Conservation (phyloP, 2,888 invertebrate genomes). For the Standfussiana lucernea region DNA sequence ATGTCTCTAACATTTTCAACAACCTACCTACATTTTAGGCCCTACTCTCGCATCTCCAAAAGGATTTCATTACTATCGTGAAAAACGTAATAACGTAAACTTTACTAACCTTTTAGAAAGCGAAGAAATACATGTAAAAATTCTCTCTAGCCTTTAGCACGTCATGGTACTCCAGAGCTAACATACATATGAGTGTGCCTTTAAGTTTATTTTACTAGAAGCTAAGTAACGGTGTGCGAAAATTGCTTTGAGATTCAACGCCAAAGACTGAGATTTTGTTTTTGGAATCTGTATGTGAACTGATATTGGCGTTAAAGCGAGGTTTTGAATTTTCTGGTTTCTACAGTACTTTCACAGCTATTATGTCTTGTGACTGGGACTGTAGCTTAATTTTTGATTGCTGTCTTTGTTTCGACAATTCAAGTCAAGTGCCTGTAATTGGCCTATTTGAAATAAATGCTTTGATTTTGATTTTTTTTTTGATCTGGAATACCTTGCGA, state of each 20-base stretch:
- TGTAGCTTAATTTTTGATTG: no score
- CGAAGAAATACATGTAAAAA: conserved; percentile 58
- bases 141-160: conserved; percentile 45
- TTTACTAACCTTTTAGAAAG: conserved; percentile 40
- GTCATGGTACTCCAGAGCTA: conserved; percentile 22
- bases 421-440: no score
- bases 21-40: conserved; percentile 26
- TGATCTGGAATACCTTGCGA: background rate
- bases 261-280: conserved; percentile 52
- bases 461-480: no score
- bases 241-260: conserved; percentile 51
- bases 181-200: conserved; percentile 45
- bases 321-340: background rate
- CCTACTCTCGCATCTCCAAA: conserved; percentile 32
- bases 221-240: conserved; percentile 48
- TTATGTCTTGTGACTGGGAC: no score
- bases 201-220: conserved; percentile 53
- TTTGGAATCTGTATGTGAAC: conserved; percentile 30
- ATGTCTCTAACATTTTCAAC: conserved; percentile 27
- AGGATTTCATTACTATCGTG: conserved; percentile 45
- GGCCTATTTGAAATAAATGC: no score
- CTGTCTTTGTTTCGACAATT: no score
- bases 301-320: conserved; percentile 1
- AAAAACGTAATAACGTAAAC: conserved; percentile 38
- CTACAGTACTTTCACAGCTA: no score